Percentiles rank a stretch among this genome's conserved stretches.
phyloP scores from a whole-genome alignment of 2,888 invertebrate species.

The Tribolium freemani region DNA sequence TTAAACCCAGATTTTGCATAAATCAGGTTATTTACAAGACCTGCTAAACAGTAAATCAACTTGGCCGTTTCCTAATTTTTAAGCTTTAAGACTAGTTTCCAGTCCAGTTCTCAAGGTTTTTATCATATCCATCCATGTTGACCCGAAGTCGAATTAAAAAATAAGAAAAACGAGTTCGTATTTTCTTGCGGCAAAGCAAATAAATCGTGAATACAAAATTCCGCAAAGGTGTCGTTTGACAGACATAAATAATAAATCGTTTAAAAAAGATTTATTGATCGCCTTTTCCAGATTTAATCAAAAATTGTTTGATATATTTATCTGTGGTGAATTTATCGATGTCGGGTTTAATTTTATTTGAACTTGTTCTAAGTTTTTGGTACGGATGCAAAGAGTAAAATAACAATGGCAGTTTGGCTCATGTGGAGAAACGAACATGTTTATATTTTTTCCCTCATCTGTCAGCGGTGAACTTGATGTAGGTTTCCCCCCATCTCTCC shows the following conservation, averaged over 20 bases:
- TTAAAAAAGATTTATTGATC: conserved; percentile 35
- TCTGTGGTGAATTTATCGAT: conserved; percentile 16
- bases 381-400: conserved; percentile 1
- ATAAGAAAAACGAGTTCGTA: not conserved
- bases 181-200: not conserved
- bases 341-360: conserved; percentile 19
- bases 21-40: not conserved
- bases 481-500: conserved; percentile 30
- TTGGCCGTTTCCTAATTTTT: too few species aligned
- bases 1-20: not conserved
- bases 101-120: too few species aligned
- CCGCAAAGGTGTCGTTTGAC: not conserved
- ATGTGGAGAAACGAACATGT: conserved; percentile 38
- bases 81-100: too few species aligned
- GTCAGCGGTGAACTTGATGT: conserved; percentile 43
- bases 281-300: conserved; percentile 29
- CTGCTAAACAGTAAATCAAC: not conserved
- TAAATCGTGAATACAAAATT: not conserved
- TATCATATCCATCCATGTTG: too few species aligned
- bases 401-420: conserved; percentile 20
- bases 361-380: not conserved
- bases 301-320: conserved; percentile 33
- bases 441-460: conserved; percentile 42
- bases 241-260: conserved; percentile 23
- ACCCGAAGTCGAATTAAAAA: too few species aligned